Conservation (phyloP, 2,888 invertebrate genomes). For the Netelia virgata region DNA sequence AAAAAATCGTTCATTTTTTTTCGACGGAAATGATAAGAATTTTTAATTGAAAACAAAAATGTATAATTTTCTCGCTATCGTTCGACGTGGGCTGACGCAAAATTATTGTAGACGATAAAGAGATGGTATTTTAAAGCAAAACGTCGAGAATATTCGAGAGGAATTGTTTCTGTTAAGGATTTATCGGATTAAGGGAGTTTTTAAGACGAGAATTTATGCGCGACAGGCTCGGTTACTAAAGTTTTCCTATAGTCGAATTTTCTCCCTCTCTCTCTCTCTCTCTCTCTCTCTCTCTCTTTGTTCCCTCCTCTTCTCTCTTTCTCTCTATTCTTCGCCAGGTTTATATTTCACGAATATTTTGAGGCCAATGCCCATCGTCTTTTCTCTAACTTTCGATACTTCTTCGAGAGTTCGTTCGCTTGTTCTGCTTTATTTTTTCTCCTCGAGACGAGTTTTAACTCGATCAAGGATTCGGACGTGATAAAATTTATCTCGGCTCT, state of each 20-base stretch:
- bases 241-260: slow-evolving; percentile 59
- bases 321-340: background rate
- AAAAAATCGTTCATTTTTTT: background rate
- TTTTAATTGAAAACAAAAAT: background rate
- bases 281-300: background rate
- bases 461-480: slow-evolving; percentile 46
- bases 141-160: slow-evolving; percentile 8
- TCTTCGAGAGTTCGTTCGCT: background rate
- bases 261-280: slow-evolving; percentile 7
- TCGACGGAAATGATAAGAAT: background rate
- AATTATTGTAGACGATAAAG: slow-evolving; percentile 27
- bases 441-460: slow-evolving; percentile 45
- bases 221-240: slow-evolving; percentile 54
- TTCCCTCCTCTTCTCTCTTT: slow-evolving; percentile 19
- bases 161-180: slow-evolving; percentile 61
- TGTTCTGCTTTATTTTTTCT: background rate
- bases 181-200: slow-evolving; percentile 63
- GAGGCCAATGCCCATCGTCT: slow-evolving; percentile 38
- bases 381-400: slow-evolving; percentile 51
- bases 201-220: slow-evolving; percentile 52
- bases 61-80: slow-evolving; percentile 35
- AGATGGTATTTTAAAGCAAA: background rate
- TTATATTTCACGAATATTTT: slow-evolving; percentile 59
- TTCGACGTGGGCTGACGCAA: slow-evolving; percentile 3
- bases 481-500: slow-evolving; percentile 38